Evolutionary conservation across 37 sponge, comb jelly and placozoan genomes (phyloP).

Genomic region (Diacarnus erythraeanus): DNA sequence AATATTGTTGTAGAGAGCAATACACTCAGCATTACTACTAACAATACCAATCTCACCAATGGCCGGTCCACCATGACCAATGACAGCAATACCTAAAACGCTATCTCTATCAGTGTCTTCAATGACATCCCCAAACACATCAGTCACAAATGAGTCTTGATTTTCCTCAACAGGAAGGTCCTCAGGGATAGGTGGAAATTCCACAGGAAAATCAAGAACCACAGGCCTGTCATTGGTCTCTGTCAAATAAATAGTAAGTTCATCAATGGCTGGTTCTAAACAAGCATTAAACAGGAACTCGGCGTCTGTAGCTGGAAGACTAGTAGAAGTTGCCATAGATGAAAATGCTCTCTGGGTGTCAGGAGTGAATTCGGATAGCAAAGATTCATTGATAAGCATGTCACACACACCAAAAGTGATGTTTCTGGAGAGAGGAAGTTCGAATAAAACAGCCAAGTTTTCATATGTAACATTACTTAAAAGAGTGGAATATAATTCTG

Average conservation of each 20-base stretch:
- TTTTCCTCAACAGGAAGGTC: slow-evolving; percentile 35
- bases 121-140: slow-evolving; percentile 29
- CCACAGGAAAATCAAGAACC: neutral
- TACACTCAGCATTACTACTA: neutral
- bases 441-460: slow-evolving; percentile 51
- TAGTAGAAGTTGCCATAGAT: neutral
- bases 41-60: neutral
- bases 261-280: neutral
- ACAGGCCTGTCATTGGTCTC: slow-evolving; percentile 47
- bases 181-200: slow-evolving; percentile 30
- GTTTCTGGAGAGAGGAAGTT: slow-evolving; percentile 45
- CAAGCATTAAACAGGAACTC: slow-evolving; percentile 1
- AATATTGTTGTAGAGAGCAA: neutral
- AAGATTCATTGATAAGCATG: neutral
- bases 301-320: slow-evolving; percentile 6
- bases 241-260: slow-evolving; percentile 4
- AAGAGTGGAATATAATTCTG: slow-evolving; percentile 18
- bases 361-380: neutral
- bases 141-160: slow-evolving; percentile 24
- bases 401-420: slow-evolving; percentile 62
- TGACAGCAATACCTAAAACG: slow-evolving; percentile 42
- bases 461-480: slow-evolving; percentile 43
- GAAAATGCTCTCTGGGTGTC: slow-evolving; percentile 29
- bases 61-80: slow-evolving; percentile 10
- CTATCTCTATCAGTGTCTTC: slow-evolving; percentile 33